Conservation (phyloP, 1,140 invertebrate species). For the Polypedilum vanderplanki region DNA sequence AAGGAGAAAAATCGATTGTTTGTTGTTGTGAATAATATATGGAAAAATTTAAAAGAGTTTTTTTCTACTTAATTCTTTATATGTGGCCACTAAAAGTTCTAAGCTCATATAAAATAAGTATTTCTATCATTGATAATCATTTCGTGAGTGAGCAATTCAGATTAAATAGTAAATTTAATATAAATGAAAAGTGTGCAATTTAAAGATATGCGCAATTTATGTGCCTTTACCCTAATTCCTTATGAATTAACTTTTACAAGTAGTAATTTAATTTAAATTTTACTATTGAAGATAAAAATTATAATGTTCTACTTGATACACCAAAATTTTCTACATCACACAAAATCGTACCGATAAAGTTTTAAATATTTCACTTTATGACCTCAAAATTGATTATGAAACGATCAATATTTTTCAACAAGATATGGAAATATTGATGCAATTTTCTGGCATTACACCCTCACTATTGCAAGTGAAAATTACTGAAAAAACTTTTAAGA, state of each 20-base stretch:
- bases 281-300: background rate
- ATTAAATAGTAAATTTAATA: too few relatives aligned
- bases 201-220: too few relatives aligned
- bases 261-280: conserved; percentile 2
- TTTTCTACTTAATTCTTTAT: too few relatives aligned
- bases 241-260: background rate
- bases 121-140: too few relatives aligned
- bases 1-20: too few relatives aligned
- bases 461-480: conserved; percentile 35
- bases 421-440: conserved; percentile 35
- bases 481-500: conserved; percentile 33
- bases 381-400: conserved; percentile 32
- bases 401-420: conserved; percentile 35
- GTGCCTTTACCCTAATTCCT: too few relatives aligned
- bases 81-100: too few relatives aligned
- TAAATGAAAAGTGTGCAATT: too few relatives aligned
- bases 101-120: too few relatives aligned
- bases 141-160: too few relatives aligned
- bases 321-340: conserved; percentile 39
- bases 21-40: too few relatives aligned
- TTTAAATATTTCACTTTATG: conserved; percentile 37
- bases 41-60: too few relatives aligned
- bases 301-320: conserved; percentile 30
- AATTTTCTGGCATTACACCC: conserved; percentile 39
- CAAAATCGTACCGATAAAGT: conserved; percentile 35